A percentile compares a stretch with the other conserved stretches of the same genome.
phyloP scores from a whole-genome alignment of 2,888 invertebrate species.

The Lasioglossum vierecki region DNA sequence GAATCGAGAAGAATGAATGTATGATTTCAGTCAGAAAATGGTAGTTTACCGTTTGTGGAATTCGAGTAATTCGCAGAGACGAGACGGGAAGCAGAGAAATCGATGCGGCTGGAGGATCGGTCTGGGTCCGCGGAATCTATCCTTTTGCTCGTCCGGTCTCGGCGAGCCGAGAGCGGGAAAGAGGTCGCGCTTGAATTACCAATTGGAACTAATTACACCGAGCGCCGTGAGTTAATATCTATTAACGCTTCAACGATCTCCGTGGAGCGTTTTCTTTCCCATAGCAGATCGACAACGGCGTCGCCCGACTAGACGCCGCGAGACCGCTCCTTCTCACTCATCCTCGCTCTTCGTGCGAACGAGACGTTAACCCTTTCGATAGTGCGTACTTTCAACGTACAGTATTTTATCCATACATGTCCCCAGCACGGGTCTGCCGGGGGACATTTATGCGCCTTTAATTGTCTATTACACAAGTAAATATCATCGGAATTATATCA shows the following conservation, averaged over 20 bases:
- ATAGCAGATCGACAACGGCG: constrained; percentile 13
- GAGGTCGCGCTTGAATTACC: constrained; percentile 53
- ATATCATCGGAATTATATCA: too few species aligned
- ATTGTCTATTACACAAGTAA: too few species aligned
- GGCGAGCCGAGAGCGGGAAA: constrained; percentile 16
- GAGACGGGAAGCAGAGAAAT: constrained; percentile 17
- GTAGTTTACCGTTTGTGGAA: background rate
- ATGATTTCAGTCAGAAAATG: background rate
- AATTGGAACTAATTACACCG: constrained; percentile 57
- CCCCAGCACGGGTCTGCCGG: too few species aligned
- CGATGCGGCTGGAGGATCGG: constrained; percentile 29
- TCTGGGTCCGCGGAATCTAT: constrained; percentile 10
- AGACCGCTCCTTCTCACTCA: background rate
- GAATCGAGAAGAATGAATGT: background rate
- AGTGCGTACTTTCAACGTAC: background rate
- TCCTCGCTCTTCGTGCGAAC: background rate
- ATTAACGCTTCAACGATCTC: constrained; percentile 56
- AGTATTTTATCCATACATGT: too few species aligned
- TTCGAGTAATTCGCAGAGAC: background rate
- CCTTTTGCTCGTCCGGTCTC: constrained; percentile 18
- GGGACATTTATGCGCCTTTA: too few species aligned
- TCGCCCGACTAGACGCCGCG: too few species aligned
- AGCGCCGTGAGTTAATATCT: constrained; percentile 36
- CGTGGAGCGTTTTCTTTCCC: constrained; percentile 47
- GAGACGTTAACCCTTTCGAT: background rate